Evolutionary conservation across 2,888 invertebrate genomes (phyloP).

Genomic region (Athalia rosae): DNA sequence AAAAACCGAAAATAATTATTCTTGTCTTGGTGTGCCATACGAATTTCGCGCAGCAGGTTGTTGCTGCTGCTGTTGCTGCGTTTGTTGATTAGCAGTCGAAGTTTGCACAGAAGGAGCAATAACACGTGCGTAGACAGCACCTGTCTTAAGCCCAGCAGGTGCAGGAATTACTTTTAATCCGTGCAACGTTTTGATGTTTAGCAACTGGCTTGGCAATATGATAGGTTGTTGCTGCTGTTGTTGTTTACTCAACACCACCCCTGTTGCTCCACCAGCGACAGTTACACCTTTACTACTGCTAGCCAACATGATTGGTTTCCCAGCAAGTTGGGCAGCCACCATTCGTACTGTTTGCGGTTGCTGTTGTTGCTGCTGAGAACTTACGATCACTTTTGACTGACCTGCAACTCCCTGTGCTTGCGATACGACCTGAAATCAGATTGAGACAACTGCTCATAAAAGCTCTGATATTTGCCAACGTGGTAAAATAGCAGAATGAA

Average conservation of each 20-base stretch:
- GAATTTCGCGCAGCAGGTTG: conserved; percentile 59
- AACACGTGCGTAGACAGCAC: conserved; percentile 70
- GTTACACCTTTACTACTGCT: conserved; percentile 69
- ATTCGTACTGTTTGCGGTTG: conserved; percentile 69
- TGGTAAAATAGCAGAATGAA: background rate
- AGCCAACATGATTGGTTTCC: conserved; percentile 70
- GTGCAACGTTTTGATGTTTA: conserved; percentile 70
- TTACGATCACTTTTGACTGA: conserved; percentile 68
- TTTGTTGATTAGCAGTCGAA: conserved; percentile 55
- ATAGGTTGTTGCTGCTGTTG: conserved; percentile 68
- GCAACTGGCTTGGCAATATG: conserved; percentile 69
- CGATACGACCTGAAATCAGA: conserved; percentile 65
- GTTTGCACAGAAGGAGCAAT: conserved; percentile 70
- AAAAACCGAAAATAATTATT: conserved; percentile 49
- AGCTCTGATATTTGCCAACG: background rate
- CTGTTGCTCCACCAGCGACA: conserved; percentile 61
- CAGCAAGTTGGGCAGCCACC: conserved; percentile 71
- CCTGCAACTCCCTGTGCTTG: conserved; percentile 67
- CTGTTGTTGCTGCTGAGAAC: conserved; percentile 62
- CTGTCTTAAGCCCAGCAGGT: conserved; percentile 68
- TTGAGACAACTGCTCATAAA: background rate
- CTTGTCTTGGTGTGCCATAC: conserved; percentile 62
- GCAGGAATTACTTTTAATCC: conserved; percentile 71
- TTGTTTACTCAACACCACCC: conserved; percentile 68
- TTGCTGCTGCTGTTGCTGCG: conserved; percentile 53